Conservation (phyloP, 2,113 vertebrate genomes). For the Scolopax mira region DNA sequence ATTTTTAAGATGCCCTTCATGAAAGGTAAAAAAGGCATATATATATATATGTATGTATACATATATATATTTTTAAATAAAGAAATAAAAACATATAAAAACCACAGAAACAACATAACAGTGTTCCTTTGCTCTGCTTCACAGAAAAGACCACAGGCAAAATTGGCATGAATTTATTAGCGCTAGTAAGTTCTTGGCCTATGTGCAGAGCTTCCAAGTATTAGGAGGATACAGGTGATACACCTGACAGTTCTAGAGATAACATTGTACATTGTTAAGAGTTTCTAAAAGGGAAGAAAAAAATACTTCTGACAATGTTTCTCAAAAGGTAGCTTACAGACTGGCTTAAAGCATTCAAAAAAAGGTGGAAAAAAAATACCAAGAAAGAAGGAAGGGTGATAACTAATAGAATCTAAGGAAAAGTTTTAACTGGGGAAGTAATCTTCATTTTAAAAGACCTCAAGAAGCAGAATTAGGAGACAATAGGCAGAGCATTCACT, state of each 20-base stretch:
- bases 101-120: not conserved
- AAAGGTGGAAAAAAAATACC: not conserved
- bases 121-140: not conserved
- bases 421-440: not conserved
- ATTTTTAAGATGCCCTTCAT: not conserved
- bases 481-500: not conserved
- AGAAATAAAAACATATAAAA: not conserved
- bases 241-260: not conserved
- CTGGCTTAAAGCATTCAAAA: not conserved
- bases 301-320: not conserved
- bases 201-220: not conserved
- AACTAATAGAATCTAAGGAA: not conserved
- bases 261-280: not conserved
- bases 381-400: not conserved
- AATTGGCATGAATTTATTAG: not conserved
- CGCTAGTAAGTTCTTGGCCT: not conserved
- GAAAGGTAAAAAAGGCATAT: not conserved
- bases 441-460: not conserved
- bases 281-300: not conserved
- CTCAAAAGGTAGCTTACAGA: not conserved
- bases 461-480: not conserved
- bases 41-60: accelerated
- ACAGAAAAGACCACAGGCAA: not conserved
- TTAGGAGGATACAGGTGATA: not conserved
- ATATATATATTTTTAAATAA: not conserved